These are phyloP conservation scores for Megalonaias nervosa DNA, from an alignment of 1,140 invertebrate genomes.

Conservation along the genomic window DNA sequence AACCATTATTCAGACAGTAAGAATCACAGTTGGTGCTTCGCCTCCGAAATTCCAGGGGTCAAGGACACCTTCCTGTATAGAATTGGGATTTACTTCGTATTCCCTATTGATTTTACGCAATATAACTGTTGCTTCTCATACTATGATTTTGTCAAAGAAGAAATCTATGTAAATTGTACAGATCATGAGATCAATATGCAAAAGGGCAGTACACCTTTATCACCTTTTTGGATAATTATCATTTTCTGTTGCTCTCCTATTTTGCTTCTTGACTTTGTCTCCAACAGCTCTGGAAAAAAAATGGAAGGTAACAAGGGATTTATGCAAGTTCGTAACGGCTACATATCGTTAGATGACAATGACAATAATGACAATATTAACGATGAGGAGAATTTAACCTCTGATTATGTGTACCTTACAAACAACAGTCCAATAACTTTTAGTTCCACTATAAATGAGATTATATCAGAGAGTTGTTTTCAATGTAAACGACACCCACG, in stretches of 20 bases:
- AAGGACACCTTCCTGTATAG: slow-evolving; percentile 11
- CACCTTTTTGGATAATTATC: slow-evolving; percentile 5
- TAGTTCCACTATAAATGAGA: background rate
- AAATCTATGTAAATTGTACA: slow-evolving; percentile 1
- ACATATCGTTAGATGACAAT: background rate
- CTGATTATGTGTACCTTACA: slow-evolving; percentile 15
- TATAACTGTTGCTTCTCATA: slow-evolving; percentile 19
- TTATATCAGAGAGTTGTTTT: slow-evolving; percentile 10
- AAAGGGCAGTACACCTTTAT: background rate
- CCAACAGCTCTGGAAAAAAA: background rate
- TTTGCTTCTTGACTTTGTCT: background rate
- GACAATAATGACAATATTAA: background rate
- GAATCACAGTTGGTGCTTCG: slow-evolving; percentile 19
- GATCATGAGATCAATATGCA: background rate
- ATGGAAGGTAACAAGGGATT: too few relatives aligned
- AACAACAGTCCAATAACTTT: too few relatives aligned
- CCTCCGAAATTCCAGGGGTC: slow-evolving; percentile 12
- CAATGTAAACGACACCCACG: slow-evolving; percentile 10
- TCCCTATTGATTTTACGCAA: slow-evolving; percentile 4
- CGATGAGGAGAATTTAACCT: background rate
- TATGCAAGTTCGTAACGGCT: background rate
- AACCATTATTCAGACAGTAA: background rate
- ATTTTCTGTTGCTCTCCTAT: slow-evolving; percentile 20
- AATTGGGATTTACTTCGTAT: slow-evolving; percentile 14
- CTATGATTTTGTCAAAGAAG: background rate